Percentiles rank a stretch among this genome's conserved stretches.
These are phyloP conservation scores for Tetragonula carbonaria DNA, from an alignment of 2,888 invertebrate genomes.

Conservation along the genomic window DNA sequence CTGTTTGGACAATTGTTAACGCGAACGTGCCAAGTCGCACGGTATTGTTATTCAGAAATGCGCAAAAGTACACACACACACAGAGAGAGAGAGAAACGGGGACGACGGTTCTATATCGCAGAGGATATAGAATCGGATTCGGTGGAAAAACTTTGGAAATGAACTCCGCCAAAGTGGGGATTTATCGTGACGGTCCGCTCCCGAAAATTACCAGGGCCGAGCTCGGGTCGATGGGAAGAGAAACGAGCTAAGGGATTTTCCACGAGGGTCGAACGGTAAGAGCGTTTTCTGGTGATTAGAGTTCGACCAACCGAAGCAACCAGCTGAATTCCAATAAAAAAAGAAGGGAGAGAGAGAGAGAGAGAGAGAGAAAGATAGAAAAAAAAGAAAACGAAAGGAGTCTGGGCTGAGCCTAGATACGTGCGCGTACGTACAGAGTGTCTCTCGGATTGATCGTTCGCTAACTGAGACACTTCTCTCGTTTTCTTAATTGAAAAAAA, in stretches of 20 bases:
- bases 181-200: conserved; percentile 43
- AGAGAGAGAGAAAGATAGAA: too few relatives aligned
- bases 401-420: conserved; percentile 26
- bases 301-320: conserved; percentile 62
- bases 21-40: not conserved
- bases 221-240: conserved; percentile 44
- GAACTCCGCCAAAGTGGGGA: conserved; percentile 35
- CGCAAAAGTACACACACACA: not conserved
- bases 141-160: conserved; percentile 33
- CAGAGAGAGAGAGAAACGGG: not conserved
- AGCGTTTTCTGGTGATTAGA: conserved; percentile 74
- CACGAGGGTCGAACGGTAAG: conserved; percentile 47
- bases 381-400: conserved; percentile 31
- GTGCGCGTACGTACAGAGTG: conserved; percentile 5
- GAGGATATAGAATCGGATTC: conserved; percentile 19
- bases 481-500: not conserved
- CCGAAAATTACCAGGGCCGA: conserved; percentile 48
- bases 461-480: not conserved
- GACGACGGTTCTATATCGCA: not conserved
- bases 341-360: too few relatives aligned
- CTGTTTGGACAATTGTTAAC: not conserved
- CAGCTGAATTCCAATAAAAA: conserved; percentile 60
- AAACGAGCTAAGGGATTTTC: conserved; percentile 53
- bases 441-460: not conserved
- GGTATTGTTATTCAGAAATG: not conserved